Conservation (phyloP, 2,113 vertebrate species). For the Ia io region DNA sequence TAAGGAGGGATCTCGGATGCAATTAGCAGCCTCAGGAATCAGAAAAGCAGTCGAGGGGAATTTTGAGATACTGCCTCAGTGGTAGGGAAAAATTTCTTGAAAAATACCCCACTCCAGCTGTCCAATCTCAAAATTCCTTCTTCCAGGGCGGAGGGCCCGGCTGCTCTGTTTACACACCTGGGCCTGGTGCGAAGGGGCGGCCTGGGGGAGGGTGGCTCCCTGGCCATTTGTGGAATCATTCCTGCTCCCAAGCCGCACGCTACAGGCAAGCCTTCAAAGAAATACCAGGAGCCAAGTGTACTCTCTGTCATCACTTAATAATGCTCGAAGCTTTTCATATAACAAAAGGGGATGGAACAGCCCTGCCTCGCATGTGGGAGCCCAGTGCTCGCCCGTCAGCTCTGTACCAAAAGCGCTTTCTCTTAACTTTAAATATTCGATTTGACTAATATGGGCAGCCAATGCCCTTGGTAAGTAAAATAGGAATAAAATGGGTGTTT, state of each 20-base stretch:
- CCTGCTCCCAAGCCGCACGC: background rate
- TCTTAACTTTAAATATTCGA: background rate
- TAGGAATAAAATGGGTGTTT: background rate
- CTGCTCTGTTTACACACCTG: conserved; percentile 52
- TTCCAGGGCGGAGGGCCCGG: background rate
- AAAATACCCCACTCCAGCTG: background rate
- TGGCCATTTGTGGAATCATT: background rate
- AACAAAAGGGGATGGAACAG: background rate
- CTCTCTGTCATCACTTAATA: background rate
- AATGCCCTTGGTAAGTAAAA: background rate
- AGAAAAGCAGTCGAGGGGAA: background rate
- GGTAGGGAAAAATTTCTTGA: background rate
- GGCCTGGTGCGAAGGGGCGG: background rate
- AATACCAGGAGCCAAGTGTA: background rate
- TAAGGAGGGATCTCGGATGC: background rate
- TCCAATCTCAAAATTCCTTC: background rate
- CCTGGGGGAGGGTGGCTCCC: background rate
- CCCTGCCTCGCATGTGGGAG: background rate
- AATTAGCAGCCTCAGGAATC: background rate
- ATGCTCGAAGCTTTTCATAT: background rate
- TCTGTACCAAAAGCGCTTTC: background rate
- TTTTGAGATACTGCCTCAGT: background rate
- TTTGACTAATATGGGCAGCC: background rate
- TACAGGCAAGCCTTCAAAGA: conserved; percentile 38
- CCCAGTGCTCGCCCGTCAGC: background rate